phyloP scores from a whole-genome alignment of 2,888 invertebrate genomes.

The Caenorhabditis sp. region DNA sequence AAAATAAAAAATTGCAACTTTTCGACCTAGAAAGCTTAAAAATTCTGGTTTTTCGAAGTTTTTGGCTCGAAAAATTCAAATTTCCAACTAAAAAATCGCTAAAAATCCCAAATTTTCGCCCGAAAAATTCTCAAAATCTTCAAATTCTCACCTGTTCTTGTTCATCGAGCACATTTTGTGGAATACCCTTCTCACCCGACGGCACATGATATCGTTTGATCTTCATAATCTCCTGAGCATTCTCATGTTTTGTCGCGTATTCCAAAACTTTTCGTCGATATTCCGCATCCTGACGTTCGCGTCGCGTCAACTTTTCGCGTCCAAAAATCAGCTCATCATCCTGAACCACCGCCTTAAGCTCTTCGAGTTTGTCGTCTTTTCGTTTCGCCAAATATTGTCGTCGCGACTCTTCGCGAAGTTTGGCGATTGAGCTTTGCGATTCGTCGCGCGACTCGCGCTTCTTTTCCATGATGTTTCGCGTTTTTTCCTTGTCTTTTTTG shows the following conservation, averaged over 20 bases:
- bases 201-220: slow-evolving; percentile 76
- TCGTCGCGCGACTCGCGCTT: slow-evolving; percentile 40
- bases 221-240: slow-evolving; percentile 88
- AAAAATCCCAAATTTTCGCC: background rate
- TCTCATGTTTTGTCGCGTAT: slow-evolving; percentile 93
- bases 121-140: no score
- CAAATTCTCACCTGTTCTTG: background rate
- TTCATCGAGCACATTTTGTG: background rate
- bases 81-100: background rate
- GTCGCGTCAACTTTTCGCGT: slow-evolving; percentile 84
- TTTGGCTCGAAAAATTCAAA: no score
- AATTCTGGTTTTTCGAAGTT: no score
- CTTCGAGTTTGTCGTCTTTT: slow-evolving; percentile 92
- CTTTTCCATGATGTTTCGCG: slow-evolving; percentile 79
- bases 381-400: slow-evolving; percentile 92
- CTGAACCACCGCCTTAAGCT: slow-evolving; percentile 89
- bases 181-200: slow-evolving; percentile 5
- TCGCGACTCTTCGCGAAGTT: slow-evolving; percentile 87
- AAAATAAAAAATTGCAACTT: no score
- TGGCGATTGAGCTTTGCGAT: slow-evolving; percentile 37
- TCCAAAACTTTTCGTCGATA: slow-evolving; percentile 89
- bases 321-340: slow-evolving; percentile 96
- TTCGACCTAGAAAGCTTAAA: no score
- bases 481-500: slow-evolving; percentile 86
- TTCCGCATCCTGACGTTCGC: slow-evolving; percentile 84